phyloP scores from a whole-genome alignment of 2,888 invertebrate species.

The Willowsia nigromaculata region DNA sequence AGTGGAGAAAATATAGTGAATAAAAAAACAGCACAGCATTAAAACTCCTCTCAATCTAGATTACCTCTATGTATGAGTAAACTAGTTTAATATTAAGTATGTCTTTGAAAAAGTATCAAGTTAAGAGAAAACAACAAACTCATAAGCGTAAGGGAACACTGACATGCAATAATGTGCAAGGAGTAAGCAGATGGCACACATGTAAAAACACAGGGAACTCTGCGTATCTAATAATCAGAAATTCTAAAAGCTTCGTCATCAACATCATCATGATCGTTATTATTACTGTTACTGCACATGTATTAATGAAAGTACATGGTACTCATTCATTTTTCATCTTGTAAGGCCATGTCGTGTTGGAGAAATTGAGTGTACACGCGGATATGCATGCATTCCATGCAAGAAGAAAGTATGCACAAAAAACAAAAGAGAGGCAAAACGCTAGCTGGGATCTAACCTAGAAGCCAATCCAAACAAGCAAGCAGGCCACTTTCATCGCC shows the following conservation, averaged over 20 bases:
- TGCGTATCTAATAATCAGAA: not conserved
- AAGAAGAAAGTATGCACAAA: not conserved
- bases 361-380: not conserved
- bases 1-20: not conserved
- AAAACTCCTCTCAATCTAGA: not conserved
- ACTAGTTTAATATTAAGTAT: not conserved
- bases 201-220: not conserved
- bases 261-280: conserved; percentile 7
- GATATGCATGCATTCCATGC: not conserved
- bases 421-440: not conserved
- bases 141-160: conserved; percentile 1
- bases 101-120: not conserved
- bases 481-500: not conserved
- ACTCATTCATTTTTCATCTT: conserved; percentile 48
- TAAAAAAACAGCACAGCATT: not conserved
- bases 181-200: conserved; percentile 38
- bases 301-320: conserved; percentile 41
- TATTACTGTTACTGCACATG: conserved; percentile 3
- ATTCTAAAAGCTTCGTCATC: conserved; percentile 8
- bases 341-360: conserved; percentile 1
- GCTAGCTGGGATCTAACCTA: conserved; percentile 14
- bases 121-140: not conserved
- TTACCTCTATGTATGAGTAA: not conserved
- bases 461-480: not conserved
- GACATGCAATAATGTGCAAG: conserved; percentile 32